A percentile compares a stretch with the other conserved stretches of the same genome.
Conservation (phyloP, 2,888 invertebrate genomes). For the Caenorhabditis doughertyi region DNA sequence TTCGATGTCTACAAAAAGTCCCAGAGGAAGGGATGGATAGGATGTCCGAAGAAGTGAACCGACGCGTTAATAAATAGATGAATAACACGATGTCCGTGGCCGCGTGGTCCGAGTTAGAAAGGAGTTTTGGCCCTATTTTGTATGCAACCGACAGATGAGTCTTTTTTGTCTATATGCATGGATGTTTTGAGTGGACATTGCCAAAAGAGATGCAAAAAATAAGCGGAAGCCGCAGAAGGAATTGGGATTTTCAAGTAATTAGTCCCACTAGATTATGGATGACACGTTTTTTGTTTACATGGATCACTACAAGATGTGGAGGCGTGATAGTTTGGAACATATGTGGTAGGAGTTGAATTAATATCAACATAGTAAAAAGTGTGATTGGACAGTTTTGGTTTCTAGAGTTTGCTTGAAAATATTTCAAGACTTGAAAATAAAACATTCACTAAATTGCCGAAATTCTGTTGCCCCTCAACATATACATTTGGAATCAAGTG, state of each 20-base stretch:
- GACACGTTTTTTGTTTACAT: constrained; percentile 17
- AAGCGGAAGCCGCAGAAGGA: neutral
- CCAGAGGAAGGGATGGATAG: constrained; percentile 22
- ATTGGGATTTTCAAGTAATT: constrained; percentile 33
- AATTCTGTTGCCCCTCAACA: too few species aligned
- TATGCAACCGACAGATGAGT: constrained; percentile 58
- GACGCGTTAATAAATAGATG: constrained; percentile 60
- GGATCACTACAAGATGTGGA: too few species aligned
- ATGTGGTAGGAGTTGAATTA: too few species aligned
- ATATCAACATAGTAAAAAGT: too few species aligned
- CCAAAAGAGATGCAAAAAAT: constrained; percentile 2
- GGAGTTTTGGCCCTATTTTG: constrained; percentile 55
- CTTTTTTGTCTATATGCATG: constrained; percentile 55
- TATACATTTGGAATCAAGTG: too few species aligned
- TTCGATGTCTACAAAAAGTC: constrained; percentile 13
- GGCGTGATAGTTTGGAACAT: neutral
- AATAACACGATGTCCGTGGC: constrained; percentile 41
- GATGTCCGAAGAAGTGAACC: constrained; percentile 49
- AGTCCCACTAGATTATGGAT: constrained; percentile 34
- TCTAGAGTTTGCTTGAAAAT: neutral
- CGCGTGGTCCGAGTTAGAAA: constrained; percentile 37
- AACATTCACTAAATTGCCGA: too few species aligned
- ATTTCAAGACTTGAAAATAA: too few species aligned
- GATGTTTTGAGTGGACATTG: constrained; percentile 39
- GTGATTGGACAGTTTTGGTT: neutral